A percentile compares a stretch with the other conserved stretches of the same genome.
These are phyloP conservation scores for Orthosia cruda DNA, from an alignment of 2,888 invertebrate genomes.

Conservation along the genomic window DNA sequence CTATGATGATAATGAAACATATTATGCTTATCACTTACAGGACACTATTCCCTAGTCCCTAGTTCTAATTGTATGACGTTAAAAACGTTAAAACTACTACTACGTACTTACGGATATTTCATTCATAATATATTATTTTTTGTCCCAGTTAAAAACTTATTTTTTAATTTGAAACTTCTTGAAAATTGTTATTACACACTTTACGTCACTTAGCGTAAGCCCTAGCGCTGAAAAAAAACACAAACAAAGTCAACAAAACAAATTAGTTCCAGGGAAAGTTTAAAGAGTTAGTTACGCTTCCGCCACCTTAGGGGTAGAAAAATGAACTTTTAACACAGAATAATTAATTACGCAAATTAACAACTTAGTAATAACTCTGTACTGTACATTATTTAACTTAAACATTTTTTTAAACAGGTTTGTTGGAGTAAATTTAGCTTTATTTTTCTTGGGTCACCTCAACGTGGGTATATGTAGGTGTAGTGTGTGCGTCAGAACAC, in stretches of 20 bases:
- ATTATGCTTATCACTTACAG: no score
- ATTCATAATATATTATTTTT: neutral
- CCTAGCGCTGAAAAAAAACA: neutral
- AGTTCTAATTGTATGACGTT: no score
- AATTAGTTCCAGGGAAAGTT: constrained; percentile 50
- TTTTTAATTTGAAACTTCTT: constrained; percentile 1
- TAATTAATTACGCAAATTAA: constrained; percentile 48
- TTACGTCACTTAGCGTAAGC: neutral
- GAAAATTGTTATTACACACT: neutral
- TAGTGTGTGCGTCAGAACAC: constrained; percentile 42
- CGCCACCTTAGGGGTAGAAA: constrained; percentile 36
- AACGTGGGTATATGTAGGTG: constrained; percentile 2
- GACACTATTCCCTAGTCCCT: no score
- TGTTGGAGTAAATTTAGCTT: neutral
- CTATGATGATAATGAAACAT: no score
- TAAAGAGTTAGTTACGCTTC: constrained; percentile 38
- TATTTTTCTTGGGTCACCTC: constrained; percentile 4
- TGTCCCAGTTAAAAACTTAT: neutral
- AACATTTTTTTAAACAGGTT: constrained; percentile 12
- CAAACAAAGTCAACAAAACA: constrained; percentile 37
- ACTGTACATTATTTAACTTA: no score
- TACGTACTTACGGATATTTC: no score
- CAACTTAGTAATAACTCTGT: constrained; percentile 44
- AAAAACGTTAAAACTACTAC: no score
- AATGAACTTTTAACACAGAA: constrained; percentile 49